Evolutionary conservation across 2,888 invertebrate genomes (phyloP), one percentile per base, ranked within the genome.

Genomic region (Dysmachus trigonus): DNA sequence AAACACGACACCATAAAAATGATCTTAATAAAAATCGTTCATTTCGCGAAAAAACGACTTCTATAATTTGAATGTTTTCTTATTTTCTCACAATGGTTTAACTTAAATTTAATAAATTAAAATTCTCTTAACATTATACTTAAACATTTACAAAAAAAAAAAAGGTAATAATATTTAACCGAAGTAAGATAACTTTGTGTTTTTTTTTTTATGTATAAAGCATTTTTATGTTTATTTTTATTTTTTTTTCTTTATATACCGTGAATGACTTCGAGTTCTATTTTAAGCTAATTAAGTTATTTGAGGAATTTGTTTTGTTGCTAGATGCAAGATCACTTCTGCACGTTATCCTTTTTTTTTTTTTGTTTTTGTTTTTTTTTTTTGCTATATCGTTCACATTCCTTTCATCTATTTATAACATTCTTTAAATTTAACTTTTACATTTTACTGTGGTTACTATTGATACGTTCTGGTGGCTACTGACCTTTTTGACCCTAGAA

Each of bases 401-500:
- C 73, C 22, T 77, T 76, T 76, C 38, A 22, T 35, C 62, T 62
- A 62, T 62, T 62, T 62, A 62, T 62, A 62, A 62, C 62, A 62
- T 62, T 62, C 22, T 73, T 73, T 73, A 33, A 35, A 22, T 73
- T 73, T 73, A 33, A 35, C 35, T 38, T 35, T 38, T 35, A 76
- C 76, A 76, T 76, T 76, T 76, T 35, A 41, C 27, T 22, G 33
- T 38, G 76, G 33, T 41, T 38, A 38, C 76, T 41, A 35, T 18
- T 62, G 47, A 53, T 22, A 31, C 33, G 53, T 8, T 73, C 73
- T 73, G 33, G n/a, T 30, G 53, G 53, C 71, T 83, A 72, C 41
- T 41, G 72, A 83, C 72, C 83, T 27, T 35, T 83, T 83, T 35
- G 72, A 72, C 71, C 33, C 94, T 96, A 97, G 93, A 97, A 97